Conservation (phyloP, 2,888 invertebrate species). For the Nemurella pictetii region DNA sequence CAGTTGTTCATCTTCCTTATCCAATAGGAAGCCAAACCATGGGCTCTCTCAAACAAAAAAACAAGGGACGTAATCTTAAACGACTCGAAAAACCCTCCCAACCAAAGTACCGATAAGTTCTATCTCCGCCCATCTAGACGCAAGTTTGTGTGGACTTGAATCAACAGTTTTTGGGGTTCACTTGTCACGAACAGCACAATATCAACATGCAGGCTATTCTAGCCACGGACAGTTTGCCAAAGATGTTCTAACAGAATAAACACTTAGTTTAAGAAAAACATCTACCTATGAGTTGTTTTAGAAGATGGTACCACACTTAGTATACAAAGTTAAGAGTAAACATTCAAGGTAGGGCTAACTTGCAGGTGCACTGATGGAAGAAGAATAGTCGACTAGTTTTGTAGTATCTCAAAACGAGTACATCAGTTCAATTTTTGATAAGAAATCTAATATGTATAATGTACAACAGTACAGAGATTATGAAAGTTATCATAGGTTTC, state of each 20-base stretch:
- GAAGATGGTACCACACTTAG: neutral
- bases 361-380: slow-evolving; percentile 26
- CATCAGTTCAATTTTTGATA: slow-evolving; percentile 14
- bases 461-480: slow-evolving; percentile 25
- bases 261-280: neutral
- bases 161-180: neutral
- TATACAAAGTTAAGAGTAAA: neutral
- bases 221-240: neutral
- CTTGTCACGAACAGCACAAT: neutral
- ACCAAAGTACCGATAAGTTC: neutral
- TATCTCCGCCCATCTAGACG: neutral
- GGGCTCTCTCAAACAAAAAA: neutral
- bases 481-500: neutral
- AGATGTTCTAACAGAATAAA: neutral
- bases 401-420: neutral
- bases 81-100: no score
- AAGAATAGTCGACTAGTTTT: slow-evolving; percentile 21
- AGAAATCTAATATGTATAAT: slow-evolving; percentile 3
- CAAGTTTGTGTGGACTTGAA: neutral
- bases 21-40: slow-evolving; percentile 2
- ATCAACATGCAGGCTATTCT: neutral
- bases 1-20: neutral
- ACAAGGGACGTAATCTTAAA: neutral
- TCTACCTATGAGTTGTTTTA: slow-evolving; percentile 6
- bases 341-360: slow-evolving; percentile 1